Evolutionary conservation across 2,888 invertebrate genomes (phyloP).

Genomic region (Mythimna impura): DNA sequence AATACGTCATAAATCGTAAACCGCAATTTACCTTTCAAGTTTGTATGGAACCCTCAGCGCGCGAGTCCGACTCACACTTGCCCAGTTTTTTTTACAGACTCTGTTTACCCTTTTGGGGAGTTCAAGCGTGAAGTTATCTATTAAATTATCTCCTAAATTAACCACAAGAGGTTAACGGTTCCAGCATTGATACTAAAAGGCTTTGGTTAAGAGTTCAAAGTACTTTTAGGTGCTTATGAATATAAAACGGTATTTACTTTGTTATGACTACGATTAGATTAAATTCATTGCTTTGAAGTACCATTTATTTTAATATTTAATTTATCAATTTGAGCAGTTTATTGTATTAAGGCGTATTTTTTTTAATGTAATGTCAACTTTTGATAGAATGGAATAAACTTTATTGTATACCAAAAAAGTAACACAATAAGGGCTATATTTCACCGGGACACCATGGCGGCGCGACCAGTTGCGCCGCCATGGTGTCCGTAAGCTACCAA

Average conservation of each 20-base stretch:
- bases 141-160: slow-evolving; percentile 7
- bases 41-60: no score
- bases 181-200: slow-evolving; percentile 37
- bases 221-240: slow-evolving; percentile 44
- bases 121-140: background rate
- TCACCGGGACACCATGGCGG: no score
- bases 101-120: background rate
- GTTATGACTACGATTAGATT: slow-evolving; percentile 35
- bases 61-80: no score
- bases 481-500: no score
- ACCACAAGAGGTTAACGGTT: slow-evolving; percentile 13
- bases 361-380: no score
- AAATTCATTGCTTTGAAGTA: slow-evolving; percentile 20
- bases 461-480: no score
- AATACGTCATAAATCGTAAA: no score
- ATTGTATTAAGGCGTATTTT: background rate
- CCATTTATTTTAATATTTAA: slow-evolving; percentile 36
- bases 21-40: no score
- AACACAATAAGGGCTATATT: no score
- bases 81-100: background rate
- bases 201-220: slow-evolving; percentile 38
- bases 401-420: no score
- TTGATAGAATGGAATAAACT: no score
- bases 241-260: slow-evolving; percentile 40
- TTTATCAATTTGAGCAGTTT: slow-evolving; percentile 2